phyloP scores from a whole-genome alignment of 2,797 vertebrate genomes.

The Tadarida brasiliensis region DNA sequence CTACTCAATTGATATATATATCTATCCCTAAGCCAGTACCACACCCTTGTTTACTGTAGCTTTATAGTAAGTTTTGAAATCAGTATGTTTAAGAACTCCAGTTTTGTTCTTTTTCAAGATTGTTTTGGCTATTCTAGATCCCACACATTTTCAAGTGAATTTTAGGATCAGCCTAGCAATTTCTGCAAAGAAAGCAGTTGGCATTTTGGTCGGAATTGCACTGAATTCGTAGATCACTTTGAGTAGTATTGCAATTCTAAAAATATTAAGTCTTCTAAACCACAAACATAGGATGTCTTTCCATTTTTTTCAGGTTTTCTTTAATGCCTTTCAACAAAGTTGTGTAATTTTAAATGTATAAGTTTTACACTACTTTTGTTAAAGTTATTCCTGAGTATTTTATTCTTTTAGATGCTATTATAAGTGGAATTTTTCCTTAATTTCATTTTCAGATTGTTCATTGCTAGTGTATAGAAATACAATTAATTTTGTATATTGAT shows the following conservation, averaged over 20 bases:
- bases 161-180: neutral
- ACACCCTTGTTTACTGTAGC: neutral
- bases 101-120: conserved; percentile 21
- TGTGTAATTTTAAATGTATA: conserved; percentile 22
- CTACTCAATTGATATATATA: neutral
- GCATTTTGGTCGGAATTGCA: neutral
- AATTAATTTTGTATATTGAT: conserved; percentile 23
- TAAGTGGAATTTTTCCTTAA: conserved; percentile 38
- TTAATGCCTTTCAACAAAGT: conserved; percentile 34
- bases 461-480: neutral
- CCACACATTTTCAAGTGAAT: neutral
- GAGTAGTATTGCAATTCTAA: neutral
- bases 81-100: conserved; percentile 19
- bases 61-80: neutral
- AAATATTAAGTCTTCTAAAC: neutral
- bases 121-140: neutral
- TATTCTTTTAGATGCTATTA: neutral
- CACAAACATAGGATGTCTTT: neutral
- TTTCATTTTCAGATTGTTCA: conserved; percentile 38
- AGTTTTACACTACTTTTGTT: conserved; percentile 34
- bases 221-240: neutral
- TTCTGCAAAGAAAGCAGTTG: neutral
- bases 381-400: conserved; percentile 16
- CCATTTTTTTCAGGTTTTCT: neutral
- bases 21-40: neutral